phyloP scores from a whole-genome alignment of 2,113 vertebrate species.

The Cisticola juncidis region DNA sequence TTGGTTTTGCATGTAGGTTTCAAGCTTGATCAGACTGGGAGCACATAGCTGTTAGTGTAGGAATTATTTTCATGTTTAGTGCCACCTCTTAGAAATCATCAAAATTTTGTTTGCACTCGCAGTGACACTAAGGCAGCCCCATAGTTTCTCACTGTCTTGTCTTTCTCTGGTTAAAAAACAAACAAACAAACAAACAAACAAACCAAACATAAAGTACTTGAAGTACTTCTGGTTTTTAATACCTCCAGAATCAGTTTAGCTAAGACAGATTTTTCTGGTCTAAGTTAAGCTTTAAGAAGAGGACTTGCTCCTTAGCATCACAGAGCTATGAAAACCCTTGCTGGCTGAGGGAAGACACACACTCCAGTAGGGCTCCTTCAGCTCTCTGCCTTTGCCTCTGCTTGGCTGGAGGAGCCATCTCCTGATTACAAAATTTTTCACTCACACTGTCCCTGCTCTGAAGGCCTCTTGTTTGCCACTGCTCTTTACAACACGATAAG shows the following conservation, averaged over 20 bases:
- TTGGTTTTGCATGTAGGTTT: slow-evolving; percentile 20
- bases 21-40: slow-evolving; percentile 18
- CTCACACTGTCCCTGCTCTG: not conserved
- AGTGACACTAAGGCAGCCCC: not conserved
- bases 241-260: not conserved
- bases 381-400: not conserved
- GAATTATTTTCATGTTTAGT: slow-evolving; percentile 18
- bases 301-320: not conserved
- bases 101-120: not conserved
- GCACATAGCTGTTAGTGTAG: not conserved
- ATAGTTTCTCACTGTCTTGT: not conserved
- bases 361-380: not conserved
- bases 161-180: not conserved
- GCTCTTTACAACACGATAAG: not conserved
- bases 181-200: not conserved
- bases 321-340: not conserved
- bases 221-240: not conserved
- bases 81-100: not conserved
- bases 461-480: not conserved
- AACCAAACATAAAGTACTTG: too few relatives aligned
- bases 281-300: not conserved
- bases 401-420: not conserved
- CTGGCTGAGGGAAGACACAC: not conserved
- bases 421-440: not conserved
- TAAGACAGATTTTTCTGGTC: not conserved